Evolutionary conservation across 2,113 vertebrate species (phyloP).

Genomic region (Collichthys lucidus): DNA sequence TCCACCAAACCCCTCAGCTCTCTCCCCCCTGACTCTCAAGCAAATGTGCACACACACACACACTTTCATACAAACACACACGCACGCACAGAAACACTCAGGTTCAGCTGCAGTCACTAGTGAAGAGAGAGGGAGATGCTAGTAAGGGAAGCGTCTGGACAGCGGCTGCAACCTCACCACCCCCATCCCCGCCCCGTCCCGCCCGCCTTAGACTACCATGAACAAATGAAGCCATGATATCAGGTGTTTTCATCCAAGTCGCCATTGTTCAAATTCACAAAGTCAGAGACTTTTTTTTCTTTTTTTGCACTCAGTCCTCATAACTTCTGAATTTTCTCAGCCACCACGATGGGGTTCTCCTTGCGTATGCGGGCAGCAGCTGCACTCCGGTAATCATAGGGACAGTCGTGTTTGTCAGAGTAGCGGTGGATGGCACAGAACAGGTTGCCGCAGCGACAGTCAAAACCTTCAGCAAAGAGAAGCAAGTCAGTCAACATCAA

Average conservation of each 20-base stretch:
- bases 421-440: conserved; percentile 93
- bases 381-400: conserved; percentile 91
- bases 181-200: conserved; percentile 31
- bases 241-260: conserved; percentile 76
- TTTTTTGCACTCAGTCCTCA: conserved; percentile 79
- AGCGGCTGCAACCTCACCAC: conserved; percentile 59
- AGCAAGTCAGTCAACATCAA: conserved; percentile 20
- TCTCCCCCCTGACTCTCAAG: conserved; percentile 74
- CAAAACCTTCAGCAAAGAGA: conserved; percentile 83
- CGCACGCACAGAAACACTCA: conserved; percentile 42
- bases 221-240: conserved; percentile 81
- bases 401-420: conserved; percentile 92
- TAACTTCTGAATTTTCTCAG: conserved; percentile 95
- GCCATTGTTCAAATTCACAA: conserved; percentile 79
- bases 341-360: conserved; percentile 92
- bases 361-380: conserved; percentile 91
- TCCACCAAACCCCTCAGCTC: conserved; percentile 65
- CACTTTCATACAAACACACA: conserved; percentile 43
- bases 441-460: conserved; percentile 93
- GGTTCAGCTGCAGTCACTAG: conserved; percentile 54
- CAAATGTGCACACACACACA: conserved; percentile 49
- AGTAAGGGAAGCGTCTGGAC: conserved; percentile 72
- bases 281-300: conserved; percentile 60
- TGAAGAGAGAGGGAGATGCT: conserved; percentile 81
- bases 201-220: conserved; percentile 72